These are phyloP conservation scores for Acanthiza pusilla DNA, from an alignment of 2,797 vertebrate species.

Conservation along the genomic window DNA sequence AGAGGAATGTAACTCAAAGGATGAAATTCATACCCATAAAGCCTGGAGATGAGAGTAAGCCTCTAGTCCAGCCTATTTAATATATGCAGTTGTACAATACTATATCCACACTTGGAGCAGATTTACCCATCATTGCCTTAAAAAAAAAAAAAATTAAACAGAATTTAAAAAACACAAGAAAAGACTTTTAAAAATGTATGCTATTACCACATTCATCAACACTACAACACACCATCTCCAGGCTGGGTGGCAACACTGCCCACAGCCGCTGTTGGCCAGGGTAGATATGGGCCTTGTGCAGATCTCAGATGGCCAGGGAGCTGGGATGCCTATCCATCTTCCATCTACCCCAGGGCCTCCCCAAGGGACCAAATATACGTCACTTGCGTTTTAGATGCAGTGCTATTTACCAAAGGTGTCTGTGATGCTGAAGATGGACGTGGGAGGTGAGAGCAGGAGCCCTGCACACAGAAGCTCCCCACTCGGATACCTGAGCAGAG, in stretches of 20 bases:
- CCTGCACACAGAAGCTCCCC: fast-evolving
- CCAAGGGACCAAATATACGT: not conserved
- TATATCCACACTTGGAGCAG: not conserved
- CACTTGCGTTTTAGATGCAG: not conserved
- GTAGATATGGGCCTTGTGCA: fast-evolving
- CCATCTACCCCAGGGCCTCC: not conserved
- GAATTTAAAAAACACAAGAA: not conserved
- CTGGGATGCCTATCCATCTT: not conserved
- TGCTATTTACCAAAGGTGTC: not conserved
- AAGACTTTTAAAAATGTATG: not conserved
- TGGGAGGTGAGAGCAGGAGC: not conserved
- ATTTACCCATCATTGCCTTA: not conserved
- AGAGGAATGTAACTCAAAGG: not conserved
- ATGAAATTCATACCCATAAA: not conserved
- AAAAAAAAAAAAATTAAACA: not conserved
- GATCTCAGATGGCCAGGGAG: not conserved
- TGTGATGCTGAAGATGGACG: not conserved
- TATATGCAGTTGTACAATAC: not conserved
- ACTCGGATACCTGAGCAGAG: fast-evolving
- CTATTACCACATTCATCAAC: not conserved
- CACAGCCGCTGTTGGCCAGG: not conserved
- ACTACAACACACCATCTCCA: not conserved
- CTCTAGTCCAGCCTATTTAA: not conserved
- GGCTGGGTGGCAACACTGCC: not conserved
- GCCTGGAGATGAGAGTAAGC: not conserved